Percentiles rank a stretch among this genome's conserved stretches.
Conservation (phyloP, 2,113 vertebrate genomes). For the Triplophysa rosa region DNA sequence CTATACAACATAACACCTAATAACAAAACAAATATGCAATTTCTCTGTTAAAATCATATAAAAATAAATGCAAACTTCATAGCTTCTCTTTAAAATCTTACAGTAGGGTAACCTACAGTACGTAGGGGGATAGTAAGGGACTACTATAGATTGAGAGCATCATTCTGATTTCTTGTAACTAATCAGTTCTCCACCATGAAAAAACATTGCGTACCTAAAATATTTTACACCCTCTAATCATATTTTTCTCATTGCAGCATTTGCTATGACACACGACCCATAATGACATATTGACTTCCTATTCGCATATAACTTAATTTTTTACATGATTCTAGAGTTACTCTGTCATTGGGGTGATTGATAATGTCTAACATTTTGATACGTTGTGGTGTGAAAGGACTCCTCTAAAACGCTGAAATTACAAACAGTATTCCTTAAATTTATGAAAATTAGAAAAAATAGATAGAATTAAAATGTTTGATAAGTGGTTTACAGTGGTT, state of each 20-base stretch:
- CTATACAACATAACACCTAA: constrained; percentile 11
- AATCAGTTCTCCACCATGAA: constrained; percentile 1
- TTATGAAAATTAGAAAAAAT: too few relatives aligned
- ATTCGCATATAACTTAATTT: background rate
- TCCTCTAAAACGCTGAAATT: background rate
- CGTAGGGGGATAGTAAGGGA: constrained; percentile 24
- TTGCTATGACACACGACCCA: background rate
- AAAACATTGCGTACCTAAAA: background rate
- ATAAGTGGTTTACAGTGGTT: too few relatives aligned
- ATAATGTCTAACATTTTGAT: background rate
- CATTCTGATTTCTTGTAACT: constrained; percentile 1
- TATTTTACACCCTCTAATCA: background rate
- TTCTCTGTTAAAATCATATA: background rate
- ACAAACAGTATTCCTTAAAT: too few relatives aligned
- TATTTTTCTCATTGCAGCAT: constrained; percentile 15
- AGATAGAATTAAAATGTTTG: too few relatives aligned
- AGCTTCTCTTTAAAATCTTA: constrained; percentile 3
- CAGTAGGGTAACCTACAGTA: background rate
- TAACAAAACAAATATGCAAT: constrained; percentile 24
- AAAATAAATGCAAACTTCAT: background rate
- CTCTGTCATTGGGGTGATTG: background rate
- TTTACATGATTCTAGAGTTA: background rate
- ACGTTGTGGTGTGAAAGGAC: background rate
- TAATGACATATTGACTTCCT: background rate
- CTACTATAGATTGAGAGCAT: constrained; percentile 33